Percentiles rank a stretch among this genome's conserved stretches.
phyloP scores from a whole-genome alignment of 1,140 invertebrate genomes.

The Drosophila cardini region DNA sequence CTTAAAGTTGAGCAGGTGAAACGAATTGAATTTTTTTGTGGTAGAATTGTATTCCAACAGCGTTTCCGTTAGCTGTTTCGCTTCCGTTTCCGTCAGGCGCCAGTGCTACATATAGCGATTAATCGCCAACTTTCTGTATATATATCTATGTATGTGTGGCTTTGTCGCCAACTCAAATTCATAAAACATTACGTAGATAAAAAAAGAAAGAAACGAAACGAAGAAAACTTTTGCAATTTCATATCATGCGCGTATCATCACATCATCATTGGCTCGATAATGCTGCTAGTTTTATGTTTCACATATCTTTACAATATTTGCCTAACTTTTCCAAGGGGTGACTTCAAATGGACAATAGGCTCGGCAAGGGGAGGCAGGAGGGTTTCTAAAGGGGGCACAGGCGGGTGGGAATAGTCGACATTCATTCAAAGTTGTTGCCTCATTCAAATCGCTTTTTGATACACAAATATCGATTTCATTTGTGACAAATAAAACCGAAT shows the following conservation, averaged over 20 bases:
- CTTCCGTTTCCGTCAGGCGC: conserved; percentile 73
- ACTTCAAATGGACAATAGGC: conserved; percentile 1
- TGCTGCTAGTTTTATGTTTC: conserved; percentile 74
- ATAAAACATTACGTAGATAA: conserved; percentile 69
- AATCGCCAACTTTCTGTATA: conserved; percentile 60
- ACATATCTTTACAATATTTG: conserved; percentile 67
- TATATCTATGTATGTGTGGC: conserved; percentile 28
- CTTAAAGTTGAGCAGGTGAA: conserved; percentile 13
- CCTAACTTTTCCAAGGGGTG: conserved; percentile 24
- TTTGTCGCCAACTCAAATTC: conserved; percentile 66
- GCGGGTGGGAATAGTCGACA: background rate
- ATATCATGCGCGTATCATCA: conserved; percentile 77
- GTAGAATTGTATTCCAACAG: background rate
- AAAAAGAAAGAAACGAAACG: conserved; percentile 26
- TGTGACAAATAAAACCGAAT: background rate
- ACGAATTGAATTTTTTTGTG: conserved; percentile 1
- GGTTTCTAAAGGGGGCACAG: background rate
- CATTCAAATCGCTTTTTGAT: conserved; percentile 65
- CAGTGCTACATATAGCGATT: conserved; percentile 68
- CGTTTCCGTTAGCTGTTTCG: conserved; percentile 21
- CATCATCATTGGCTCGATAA: conserved; percentile 81
- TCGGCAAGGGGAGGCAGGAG: too few relatives aligned
- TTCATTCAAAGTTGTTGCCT: conserved; percentile 16
- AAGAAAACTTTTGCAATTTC: conserved; percentile 77
- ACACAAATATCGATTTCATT: conserved; percentile 21